phyloP scores from a whole-genome alignment of 2,113 vertebrate species.

The Platycercus adscitus region DNA sequence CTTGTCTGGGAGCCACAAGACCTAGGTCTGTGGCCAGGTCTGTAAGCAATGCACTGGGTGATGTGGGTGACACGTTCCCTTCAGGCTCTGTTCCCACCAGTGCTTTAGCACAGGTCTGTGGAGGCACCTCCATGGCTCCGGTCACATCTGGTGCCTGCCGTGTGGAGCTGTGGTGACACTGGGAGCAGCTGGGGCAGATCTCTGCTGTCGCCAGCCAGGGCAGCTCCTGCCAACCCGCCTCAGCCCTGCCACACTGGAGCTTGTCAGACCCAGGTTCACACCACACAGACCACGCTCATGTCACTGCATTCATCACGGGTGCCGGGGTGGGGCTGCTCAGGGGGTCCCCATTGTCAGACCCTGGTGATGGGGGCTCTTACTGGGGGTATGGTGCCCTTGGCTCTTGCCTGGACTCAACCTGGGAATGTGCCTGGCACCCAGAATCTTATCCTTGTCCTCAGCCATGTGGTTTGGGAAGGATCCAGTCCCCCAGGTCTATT shows the following conservation, averaged over 20 bases:
- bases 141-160: background rate
- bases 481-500: background rate
- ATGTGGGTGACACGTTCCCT: background rate
- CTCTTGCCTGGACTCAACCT: background rate
- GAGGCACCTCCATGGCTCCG: accelerated
- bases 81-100: background rate
- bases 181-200: background rate
- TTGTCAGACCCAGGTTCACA: background rate
- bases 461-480: background rate
- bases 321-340: accelerated
- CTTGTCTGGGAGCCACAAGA: background rate
- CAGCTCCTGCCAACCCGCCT: background rate
- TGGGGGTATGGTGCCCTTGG: too few relatives aligned
- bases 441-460: background rate
- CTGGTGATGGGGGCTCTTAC: background rate
- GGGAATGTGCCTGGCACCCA: accelerated
- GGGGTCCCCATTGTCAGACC: background rate
- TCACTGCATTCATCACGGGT: background rate
- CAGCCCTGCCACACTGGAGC: accelerated
- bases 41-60: background rate
- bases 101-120: background rate
- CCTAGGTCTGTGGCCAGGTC: background rate
- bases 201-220: background rate
- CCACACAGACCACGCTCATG: accelerated
- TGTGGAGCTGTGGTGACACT: background rate